Percentiles rank a stretch among this genome's conserved stretches.
Evolutionary conservation across 2,113 vertebrate species (phyloP).

Genomic region (Zosterops lateralis): DNA sequence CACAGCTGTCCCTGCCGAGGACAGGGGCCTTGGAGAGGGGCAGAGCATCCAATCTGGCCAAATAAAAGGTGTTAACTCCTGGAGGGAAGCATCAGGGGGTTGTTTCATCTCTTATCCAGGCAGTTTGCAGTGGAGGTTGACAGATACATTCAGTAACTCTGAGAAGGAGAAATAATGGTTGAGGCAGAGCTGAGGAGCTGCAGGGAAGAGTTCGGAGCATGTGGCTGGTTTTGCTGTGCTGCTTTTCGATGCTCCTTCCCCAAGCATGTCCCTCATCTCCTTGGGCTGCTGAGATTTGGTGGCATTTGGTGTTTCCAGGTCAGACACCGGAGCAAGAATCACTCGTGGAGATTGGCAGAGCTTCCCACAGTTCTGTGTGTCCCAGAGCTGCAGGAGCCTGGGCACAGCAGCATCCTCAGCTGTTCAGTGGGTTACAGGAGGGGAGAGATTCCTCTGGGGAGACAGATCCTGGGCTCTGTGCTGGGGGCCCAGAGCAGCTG

Average conservation of each 20-base stretch:
- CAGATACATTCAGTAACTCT: accelerated
- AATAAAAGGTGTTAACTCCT: neutral
- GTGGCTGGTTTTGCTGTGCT: neutral
- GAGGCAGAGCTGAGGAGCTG: neutral
- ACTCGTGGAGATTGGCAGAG: neutral
- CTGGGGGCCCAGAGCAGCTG: neutral
- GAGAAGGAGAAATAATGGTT: neutral
- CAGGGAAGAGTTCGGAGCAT: neutral
- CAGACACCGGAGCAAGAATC: neutral
- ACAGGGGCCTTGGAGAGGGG: neutral
- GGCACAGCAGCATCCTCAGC: neutral
- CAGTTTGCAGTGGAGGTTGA: neutral
- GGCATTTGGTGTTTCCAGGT: neutral
- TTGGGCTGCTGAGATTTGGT: neutral
- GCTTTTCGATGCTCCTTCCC: neutral
- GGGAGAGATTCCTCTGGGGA: neutral
- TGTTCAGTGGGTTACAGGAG: neutral
- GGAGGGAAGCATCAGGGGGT: neutral
- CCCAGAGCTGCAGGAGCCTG: neutral
- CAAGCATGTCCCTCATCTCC: neutral
- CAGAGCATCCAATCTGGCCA: neutral
- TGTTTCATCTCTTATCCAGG: neutral
- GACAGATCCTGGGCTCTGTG: neutral
- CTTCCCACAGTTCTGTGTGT: accelerated
- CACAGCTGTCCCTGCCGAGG: neutral